Evolutionary conservation across 2,113 vertebrate species (phyloP).

Genomic region (Rousettus leschenaultii): DNA sequence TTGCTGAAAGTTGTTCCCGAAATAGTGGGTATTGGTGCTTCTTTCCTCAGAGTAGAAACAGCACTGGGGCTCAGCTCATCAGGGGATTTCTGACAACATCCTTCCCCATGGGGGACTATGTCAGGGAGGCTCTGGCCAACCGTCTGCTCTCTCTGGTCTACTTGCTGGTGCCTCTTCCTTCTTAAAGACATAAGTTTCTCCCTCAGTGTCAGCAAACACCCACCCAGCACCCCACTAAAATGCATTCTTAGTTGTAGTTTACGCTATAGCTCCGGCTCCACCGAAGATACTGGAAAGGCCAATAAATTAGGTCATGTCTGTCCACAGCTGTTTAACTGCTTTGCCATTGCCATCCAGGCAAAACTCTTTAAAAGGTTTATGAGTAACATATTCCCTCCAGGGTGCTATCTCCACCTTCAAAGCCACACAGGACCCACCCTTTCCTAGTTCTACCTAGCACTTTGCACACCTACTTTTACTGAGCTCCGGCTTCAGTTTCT

Average conservation of each 20-base stretch:
- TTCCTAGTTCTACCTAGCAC: neutral
- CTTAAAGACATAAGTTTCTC: neutral
- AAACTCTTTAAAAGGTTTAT: slow-evolving; percentile 54
- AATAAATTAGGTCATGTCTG: slow-evolving; percentile 70
- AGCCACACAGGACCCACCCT: slow-evolving; percentile 22
- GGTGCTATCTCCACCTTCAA: slow-evolving; percentile 56
- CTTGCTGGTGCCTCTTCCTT: neutral
- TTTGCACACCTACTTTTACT: neutral
- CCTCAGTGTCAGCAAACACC: neutral
- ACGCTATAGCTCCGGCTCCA: neutral
- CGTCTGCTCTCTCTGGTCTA: too few species aligned
- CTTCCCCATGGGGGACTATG: neutral
- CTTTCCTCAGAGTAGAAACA: neutral
- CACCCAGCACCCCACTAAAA: neutral
- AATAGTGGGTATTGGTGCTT: neutral
- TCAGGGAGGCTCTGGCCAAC: neutral
- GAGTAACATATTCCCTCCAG: slow-evolving; percentile 47
- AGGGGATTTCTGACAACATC: neutral
- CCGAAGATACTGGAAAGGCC: slow-evolving; percentile 32
- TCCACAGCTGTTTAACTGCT: slow-evolving; percentile 43
- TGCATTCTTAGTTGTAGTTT: neutral
- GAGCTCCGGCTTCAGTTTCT: neutral
- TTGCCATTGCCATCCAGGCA: slow-evolving; percentile 48
- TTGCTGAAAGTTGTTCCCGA: neutral
- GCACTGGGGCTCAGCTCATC: neutral